phyloP scores from a whole-genome alignment of 53 echinoderm and acorn worm genomes.

The Paracentrotus lividus region DNA sequence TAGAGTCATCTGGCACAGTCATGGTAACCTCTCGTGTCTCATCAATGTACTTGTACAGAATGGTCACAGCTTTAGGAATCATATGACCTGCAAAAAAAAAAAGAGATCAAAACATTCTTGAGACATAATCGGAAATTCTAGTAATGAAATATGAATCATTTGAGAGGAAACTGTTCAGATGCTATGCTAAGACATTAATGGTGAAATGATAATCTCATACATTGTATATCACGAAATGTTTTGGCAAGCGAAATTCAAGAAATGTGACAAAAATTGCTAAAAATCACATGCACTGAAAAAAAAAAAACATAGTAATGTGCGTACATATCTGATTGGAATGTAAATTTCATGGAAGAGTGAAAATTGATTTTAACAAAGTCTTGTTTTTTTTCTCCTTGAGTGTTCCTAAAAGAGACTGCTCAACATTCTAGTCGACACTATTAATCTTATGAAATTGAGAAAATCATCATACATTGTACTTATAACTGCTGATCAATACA shows the following conservation, averaged over 20 bases:
- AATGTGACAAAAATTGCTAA: not conserved
- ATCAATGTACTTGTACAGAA: slow-evolving; percentile 96
- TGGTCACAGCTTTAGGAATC: slow-evolving; percentile 81
- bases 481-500: too few species aligned
- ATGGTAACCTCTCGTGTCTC: slow-evolving; percentile 84
- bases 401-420: too few species aligned
- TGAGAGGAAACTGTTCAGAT: not conserved
- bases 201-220: not conserved
- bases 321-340: too few species aligned
- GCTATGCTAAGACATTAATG: not conserved
- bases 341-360: too few species aligned
- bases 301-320: too few species aligned
- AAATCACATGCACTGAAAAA: not conserved
- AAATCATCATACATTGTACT: too few species aligned
- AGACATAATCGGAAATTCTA: not conserved
- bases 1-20: slow-evolving; percentile 81
- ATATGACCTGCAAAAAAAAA: slow-evolving; percentile 74
- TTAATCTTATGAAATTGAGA: too few species aligned
- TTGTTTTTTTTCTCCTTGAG: too few species aligned
- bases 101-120: not conserved
- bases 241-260: not conserved
- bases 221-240: not conserved
- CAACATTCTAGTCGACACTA: too few species aligned
- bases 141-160: not conserved
- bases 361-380: too few species aligned